Evolutionary conservation across 2,797 vertebrate genomes (phyloP).

Genomic region (Xiphophorus birchmanni): DNA sequence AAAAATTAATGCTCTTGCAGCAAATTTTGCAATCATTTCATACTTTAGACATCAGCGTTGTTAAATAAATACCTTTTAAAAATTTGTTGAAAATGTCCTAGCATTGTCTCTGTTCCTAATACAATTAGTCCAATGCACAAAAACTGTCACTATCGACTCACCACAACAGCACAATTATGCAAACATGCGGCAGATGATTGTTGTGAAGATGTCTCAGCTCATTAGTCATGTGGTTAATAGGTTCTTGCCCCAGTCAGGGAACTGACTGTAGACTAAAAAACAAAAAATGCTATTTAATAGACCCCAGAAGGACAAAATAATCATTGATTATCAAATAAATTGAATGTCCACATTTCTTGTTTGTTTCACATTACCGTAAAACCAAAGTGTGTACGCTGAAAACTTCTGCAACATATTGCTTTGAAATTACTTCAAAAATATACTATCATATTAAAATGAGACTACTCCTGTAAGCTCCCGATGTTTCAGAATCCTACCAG

Average conservation of each 20-base stretch:
- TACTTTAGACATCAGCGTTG: neutral
- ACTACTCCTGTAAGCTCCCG: neutral
- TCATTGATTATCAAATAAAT: neutral
- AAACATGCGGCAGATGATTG: neutral
- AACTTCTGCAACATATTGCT: neutral
- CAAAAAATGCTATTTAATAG: neutral
- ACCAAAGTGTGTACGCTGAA: neutral
- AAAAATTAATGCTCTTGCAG: neutral
- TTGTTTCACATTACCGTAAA: neutral
- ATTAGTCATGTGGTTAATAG: neutral
- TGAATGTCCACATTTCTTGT: neutral
- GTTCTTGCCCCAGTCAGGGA: too few relatives aligned
- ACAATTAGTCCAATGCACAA: neutral
- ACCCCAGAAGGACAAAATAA: neutral
- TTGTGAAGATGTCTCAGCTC: neutral
- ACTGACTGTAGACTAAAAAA: too few relatives aligned
- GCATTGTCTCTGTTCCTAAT: neutral
- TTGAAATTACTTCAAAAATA: neutral
- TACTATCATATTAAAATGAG: neutral
- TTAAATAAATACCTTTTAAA: neutral
- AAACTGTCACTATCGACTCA: neutral
- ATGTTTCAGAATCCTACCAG: slow-evolving; percentile 1
- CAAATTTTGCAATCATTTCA: neutral
- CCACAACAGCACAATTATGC: neutral
- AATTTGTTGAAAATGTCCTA: neutral